Base-by-base conservation (phyloP, 1,140 invertebrate genomes). In the Papilio dardanus region DNA sequence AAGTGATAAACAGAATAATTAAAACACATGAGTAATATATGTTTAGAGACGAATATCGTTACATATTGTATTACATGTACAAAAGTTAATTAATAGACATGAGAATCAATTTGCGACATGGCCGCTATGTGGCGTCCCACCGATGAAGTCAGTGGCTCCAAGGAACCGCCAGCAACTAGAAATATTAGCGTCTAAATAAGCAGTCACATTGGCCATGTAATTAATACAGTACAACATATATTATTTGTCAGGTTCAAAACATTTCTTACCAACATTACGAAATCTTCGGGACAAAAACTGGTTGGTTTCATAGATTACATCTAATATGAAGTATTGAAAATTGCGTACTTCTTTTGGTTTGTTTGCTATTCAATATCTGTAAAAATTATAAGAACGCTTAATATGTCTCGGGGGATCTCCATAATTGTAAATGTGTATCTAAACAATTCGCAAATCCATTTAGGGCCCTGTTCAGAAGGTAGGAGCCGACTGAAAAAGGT, bases 361-460 rank as follows among this genome's bases (percentile, higher is more conserved):
- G 24, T 62, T 62, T 62, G 24, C 54, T 54, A 2, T 24, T 54
- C 50, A 54, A 24, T 54, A 54, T 62, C 54, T 28, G 12, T 28
- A 8, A 62, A 62, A 30, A 62, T 24, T 62, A 30, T 21, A 21
- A 24, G 2, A 30, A 28, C 2, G 21, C 50, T 58, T 28, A 21
- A 54, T 54, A 54, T 62, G 54, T 28, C 54, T 14, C 12, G 54
- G 30, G 50, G 50, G 50, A 54, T 54, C 10, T 28, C 54, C 4
- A 14, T 62, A 62, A 14, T 62, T 62, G 24, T 28, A 16, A 16
- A 62, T 2, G 24, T 28, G 30, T 62, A 62, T 62, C 24, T 8
- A 12, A 62, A 62, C 24, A 86, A 85, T 88, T 89, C 65, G 78
- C 82, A 85, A 82, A 77, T 84, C 88, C 86, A 77, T 86, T 54